Conservation (phyloP, 2,888 invertebrate species). For the Plebejus anna region DNA sequence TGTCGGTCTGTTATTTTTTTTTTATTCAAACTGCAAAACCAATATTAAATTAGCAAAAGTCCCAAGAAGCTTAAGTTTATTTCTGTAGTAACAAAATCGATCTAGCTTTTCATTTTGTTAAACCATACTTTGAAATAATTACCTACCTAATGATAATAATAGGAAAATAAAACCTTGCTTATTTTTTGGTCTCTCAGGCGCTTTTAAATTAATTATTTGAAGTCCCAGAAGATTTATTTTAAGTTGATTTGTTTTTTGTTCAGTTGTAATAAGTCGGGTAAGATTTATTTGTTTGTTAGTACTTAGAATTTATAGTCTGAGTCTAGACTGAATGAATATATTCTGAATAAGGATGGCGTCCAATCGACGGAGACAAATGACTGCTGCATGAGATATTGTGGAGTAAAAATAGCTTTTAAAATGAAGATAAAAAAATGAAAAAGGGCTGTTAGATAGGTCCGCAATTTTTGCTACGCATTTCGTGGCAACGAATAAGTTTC, state of each 20-base stretch:
- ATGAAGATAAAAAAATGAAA: not conserved
- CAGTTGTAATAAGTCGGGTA: not conserved
- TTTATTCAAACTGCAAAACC: too few species aligned
- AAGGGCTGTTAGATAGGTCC: not conserved
- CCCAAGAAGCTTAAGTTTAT: too few species aligned
- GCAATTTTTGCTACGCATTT: not conserved
- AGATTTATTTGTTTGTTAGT: not conserved
- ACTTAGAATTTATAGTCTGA: not conserved
- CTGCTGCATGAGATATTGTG: not conserved
- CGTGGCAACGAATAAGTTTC: too few species aligned
- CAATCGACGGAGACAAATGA: not conserved
- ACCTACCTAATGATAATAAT: too few species aligned
- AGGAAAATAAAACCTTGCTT: too few species aligned
- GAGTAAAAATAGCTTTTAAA: not conserved
- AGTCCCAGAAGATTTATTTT: not conserved
- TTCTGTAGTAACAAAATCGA: too few species aligned
- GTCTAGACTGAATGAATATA: constrained; percentile 16
- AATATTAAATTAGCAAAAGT: too few species aligned
- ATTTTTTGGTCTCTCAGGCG: not conserved
- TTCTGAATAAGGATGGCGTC: not conserved
- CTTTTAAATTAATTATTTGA: not conserved
- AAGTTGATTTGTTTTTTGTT: constrained; percentile 3
- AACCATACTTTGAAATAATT: too few species aligned
- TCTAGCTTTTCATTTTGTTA: too few species aligned
- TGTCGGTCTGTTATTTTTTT: too few species aligned